Conservation (phyloP, 1,140 invertebrate species). For the Lepidurus apus region DNA sequence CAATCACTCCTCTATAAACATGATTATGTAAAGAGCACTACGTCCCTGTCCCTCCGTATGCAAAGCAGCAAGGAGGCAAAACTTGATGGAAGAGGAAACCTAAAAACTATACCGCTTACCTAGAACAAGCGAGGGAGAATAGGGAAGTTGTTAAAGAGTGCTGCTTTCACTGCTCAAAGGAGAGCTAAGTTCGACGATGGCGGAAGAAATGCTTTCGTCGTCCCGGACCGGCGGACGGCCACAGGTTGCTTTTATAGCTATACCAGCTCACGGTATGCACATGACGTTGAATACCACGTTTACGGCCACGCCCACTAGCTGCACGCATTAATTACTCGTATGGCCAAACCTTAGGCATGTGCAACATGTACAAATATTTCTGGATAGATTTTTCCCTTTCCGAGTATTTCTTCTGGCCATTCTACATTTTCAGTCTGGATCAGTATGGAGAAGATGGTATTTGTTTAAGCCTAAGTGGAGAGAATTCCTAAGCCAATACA, state of each 20-base stretch:
- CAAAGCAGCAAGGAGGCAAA: neutral
- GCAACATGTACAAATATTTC: too few species aligned
- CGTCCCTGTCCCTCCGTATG: neutral
- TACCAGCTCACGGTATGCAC: neutral
- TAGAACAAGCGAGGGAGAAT: neutral
- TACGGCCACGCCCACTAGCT: neutral
- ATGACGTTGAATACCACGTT: neutral
- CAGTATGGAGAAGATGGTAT: too few species aligned
- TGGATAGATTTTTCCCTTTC: too few species aligned
- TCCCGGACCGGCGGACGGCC: neutral
- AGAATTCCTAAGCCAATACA: too few species aligned
- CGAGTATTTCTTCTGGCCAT: too few species aligned
- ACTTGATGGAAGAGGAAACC: neutral
- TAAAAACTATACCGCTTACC: neutral
- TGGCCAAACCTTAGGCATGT: neutral
- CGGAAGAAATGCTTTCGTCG: conserved; percentile 9
- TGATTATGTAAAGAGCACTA: conserved; percentile 11
- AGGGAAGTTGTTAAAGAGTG: neutral
- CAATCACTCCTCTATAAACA: neutral
- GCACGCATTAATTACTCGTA: neutral
- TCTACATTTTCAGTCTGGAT: too few species aligned
- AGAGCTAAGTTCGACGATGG: neutral
- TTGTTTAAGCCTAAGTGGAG: too few species aligned
- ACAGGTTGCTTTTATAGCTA: conserved; percentile 12
- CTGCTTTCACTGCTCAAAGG: neutral